Evolutionary conservation across 2,113 vertebrate species (phyloP).

Genomic region (Rana temporaria): DNA sequence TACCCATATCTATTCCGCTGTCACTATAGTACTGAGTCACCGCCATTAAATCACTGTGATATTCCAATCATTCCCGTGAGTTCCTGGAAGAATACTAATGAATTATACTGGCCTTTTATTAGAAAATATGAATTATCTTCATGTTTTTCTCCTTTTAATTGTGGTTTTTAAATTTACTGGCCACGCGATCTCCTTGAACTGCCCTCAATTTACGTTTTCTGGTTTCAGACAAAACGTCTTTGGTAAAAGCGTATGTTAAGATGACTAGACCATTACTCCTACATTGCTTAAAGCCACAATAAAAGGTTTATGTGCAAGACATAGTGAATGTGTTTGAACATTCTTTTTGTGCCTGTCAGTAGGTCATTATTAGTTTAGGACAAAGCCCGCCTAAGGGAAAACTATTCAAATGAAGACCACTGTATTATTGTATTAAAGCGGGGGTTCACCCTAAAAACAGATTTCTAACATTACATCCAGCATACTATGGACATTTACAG

Average conservation of each 20-base stretch:
- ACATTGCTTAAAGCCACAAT: not conserved
- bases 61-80: constrained; percentile 33
- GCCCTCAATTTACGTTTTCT: not conserved
- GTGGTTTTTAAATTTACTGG: not conserved
- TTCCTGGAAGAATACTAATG: constrained; percentile 37
- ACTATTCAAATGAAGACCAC: too few species aligned
- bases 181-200: not conserved
- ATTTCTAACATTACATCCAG: too few species aligned
- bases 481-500: too few species aligned
- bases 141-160: not conserved
- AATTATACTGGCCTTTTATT: constrained; percentile 31
- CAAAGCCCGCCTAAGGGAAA: not conserved
- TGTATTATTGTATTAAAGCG: too few species aligned
- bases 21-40: constrained; percentile 8
- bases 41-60: constrained; percentile 30
- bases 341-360: not conserved
- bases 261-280: not conserved
- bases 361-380: not conserved
- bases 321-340: not conserved
- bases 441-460: too few species aligned
- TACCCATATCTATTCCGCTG: not conserved
- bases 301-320: not conserved
- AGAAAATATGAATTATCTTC: constrained; percentile 8
- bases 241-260: not conserved
- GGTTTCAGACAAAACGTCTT: not conserved